Conservation (phyloP, 2,113 vertebrate genomes). For the Oreochromis aureus region DNA sequence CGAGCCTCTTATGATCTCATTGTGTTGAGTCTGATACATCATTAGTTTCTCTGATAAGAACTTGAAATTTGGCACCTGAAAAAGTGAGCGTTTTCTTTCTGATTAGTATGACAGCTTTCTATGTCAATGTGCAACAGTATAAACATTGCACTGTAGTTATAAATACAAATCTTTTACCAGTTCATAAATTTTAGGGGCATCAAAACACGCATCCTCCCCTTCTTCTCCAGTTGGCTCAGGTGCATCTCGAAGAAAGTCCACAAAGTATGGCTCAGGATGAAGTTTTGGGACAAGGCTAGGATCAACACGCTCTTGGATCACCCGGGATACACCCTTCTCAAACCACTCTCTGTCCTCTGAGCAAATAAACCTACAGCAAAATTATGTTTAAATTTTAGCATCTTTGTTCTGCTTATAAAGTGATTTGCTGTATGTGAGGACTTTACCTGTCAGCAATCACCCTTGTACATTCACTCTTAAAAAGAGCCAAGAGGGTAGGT, state of each 20-base stretch:
- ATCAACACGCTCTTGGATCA: slow-evolving; percentile 74
- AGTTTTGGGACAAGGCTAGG: slow-evolving; percentile 48
- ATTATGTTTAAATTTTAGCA: background rate
- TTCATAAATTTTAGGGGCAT: slow-evolving; percentile 71
- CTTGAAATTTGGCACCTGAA: slow-evolving; percentile 73
- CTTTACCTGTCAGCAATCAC: slow-evolving; percentile 79
- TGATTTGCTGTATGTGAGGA: background rate
- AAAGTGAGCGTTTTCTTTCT: background rate
- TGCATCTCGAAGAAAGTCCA: slow-evolving; percentile 83
- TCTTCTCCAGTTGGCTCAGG: slow-evolving; percentile 76
- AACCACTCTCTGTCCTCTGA: slow-evolving; percentile 76
- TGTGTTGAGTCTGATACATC: slow-evolving; percentile 75
- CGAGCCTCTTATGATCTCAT: slow-evolving; percentile 74
- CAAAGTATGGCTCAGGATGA: slow-evolving; percentile 75
- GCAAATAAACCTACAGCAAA: slow-evolving; percentile 47
- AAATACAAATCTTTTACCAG: slow-evolving; percentile 1
- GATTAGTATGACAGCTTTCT: background rate
- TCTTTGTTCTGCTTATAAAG: background rate
- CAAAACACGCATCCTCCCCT: slow-evolving; percentile 33
- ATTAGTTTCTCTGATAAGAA: slow-evolving; percentile 73
- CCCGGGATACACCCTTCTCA: slow-evolving; percentile 62
- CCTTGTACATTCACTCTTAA: slow-evolving; percentile 64
- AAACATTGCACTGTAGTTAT: background rate
- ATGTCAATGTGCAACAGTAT: background rate
- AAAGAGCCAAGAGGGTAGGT: slow-evolving; percentile 52